Evolutionary conservation across 1,140 invertebrate genomes (phyloP).

Genomic region (Uloborus diversus): DNA sequence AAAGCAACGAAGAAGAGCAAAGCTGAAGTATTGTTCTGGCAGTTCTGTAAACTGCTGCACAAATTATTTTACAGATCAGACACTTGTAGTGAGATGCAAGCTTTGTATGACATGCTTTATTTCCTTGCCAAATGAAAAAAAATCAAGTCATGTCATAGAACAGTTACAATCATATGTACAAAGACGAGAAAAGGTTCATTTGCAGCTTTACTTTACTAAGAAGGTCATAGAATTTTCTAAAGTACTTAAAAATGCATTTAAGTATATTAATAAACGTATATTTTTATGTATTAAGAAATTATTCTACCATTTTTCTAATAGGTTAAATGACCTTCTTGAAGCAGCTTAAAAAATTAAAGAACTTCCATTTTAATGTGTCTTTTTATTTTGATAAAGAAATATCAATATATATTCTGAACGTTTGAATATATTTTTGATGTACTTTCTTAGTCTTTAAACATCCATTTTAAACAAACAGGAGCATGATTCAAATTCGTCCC

Average conservation of each 20-base stretch:
- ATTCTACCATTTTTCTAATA: background rate
- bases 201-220: background rate
- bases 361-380: too few species aligned
- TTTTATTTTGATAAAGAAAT: too few species aligned
- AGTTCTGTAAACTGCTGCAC: background rate
- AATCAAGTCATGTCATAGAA: background rate
- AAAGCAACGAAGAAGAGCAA: constrained; percentile 65
- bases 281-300: background rate
- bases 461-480: too few species aligned
- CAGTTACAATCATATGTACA: background rate
- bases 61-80: background rate
- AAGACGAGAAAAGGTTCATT: background rate
- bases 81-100: background rate
- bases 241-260: background rate
- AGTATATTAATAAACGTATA: too few species aligned
- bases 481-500: too few species aligned
- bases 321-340: too few species aligned
- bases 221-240: background rate
- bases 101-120: background rate
- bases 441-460: too few species aligned
- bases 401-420: too few species aligned
- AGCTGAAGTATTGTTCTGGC: constrained; percentile 71
- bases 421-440: too few species aligned
- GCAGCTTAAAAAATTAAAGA: too few species aligned
- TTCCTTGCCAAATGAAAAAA: background rate